A percentile compares a stretch with the other conserved stretches of the same genome.
These are phyloP conservation scores for Rhamnusium bicolor DNA, from an alignment of 2,888 invertebrate species.

Conservation along the genomic window DNA sequence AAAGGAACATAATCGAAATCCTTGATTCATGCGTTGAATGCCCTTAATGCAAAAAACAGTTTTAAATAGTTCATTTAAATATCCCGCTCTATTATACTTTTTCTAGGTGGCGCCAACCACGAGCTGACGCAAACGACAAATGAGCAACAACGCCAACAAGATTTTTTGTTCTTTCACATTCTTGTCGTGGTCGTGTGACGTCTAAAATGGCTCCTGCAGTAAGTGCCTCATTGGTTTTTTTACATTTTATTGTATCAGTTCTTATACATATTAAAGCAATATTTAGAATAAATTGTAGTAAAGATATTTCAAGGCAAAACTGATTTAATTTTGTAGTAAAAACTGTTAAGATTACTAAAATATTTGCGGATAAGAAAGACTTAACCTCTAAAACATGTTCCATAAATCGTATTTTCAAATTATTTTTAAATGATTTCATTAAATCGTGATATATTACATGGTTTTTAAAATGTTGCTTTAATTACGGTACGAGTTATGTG, in stretches of 20 bases:
- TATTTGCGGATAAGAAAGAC: background rate
- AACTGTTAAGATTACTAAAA: background rate
- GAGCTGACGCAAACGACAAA: background rate
- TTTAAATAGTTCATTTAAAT: no score
- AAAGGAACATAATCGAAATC: no score
- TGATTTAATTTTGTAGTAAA: background rate
- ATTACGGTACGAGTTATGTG: background rate
- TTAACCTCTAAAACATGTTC: slow-evolving; percentile 3
- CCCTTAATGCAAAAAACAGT: no score
- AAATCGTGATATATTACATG: no score
- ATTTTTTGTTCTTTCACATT: background rate
- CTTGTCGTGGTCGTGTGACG: slow-evolving; percentile 1
- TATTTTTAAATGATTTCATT: no score
- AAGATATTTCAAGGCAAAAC: background rate
- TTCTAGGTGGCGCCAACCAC: background rate
- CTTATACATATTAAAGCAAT: background rate
- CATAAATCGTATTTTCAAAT: no score
- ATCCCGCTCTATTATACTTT: background rate
- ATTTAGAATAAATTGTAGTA: background rate
- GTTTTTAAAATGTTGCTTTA: background rate
- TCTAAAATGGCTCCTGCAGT: slow-evolving; percentile 51
- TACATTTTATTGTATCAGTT: background rate
- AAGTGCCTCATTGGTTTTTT: slow-evolving; percentile 38
- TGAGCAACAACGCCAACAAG: background rate
- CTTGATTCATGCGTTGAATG: no score